Evolutionary conservation across 1,140 invertebrate genomes (phyloP), one percentile per base, ranked within the genome.

Genomic region (Drosophila murphyi): DNA sequence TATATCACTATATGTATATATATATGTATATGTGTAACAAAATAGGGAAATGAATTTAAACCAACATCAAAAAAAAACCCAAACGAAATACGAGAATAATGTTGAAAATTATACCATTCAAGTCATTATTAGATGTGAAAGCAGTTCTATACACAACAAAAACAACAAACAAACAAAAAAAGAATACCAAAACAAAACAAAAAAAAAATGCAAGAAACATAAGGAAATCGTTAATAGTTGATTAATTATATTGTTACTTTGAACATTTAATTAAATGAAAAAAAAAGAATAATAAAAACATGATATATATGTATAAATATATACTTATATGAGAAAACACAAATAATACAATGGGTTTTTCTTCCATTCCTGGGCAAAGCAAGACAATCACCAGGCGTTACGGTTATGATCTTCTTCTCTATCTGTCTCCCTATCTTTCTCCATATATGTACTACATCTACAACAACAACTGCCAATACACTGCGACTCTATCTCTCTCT

Each of bases 201-300:
- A 71, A 73, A 31, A n/a, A 43, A 62, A 51, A 50, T 62, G 1
- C 56, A 56, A 73, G 75, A 48, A 45, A 45, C 68, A 48, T 61
- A 85, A 80, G 74, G 55, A 81, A 81, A 87, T 68, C 83, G 83
- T 87, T 88, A 87, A 87, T 87, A 87, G 83, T 87, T 87, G 83
- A 87, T 83, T 87, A 87, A 87, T 88, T 87, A 88, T 87, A 87
- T 87, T 87, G 83, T 87, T 87, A 87, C 83, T 87, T 88, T 87
- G 83, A 87, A 87, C 80, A 87, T 87, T 87, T 87, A 82, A 88
- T 74, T 83, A 78, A 76, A 81, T 63, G 48, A 51, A 78, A 78
- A n/a, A 77, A 70, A 72, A 45, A 43, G 59, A 72, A 74, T 83
- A 88, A 87, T 83, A 88, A 87, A 85, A 77, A 72, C 78, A 71